Evolutionary conservation across 2,113 vertebrate genomes (phyloP), one percentile per base, ranked within the genome.

Genomic region (Phoenicopterus ruber): DNA sequence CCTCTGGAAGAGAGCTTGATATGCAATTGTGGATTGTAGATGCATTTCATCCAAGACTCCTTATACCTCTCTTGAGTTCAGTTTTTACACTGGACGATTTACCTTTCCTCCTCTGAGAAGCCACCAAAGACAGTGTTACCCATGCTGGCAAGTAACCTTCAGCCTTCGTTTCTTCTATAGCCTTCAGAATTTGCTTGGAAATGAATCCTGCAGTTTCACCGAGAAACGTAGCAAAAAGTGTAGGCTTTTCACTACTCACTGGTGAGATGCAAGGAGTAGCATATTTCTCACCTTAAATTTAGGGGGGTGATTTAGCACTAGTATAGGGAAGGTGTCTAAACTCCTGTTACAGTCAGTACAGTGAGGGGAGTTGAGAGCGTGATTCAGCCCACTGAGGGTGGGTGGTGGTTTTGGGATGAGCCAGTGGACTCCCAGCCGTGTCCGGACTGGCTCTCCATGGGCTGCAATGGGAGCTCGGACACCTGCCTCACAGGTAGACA

Each of bases 1-100:
- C 26, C 17, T 52, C 36, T 61, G 46, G 22, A 81, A 77, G 54
- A 81, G 58, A 70, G 46, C 10, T 21, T 54, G 32, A 32, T 66
- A 18, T 1, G 13, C 0, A 0, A 1, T 31, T 74, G 20, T 34
- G 38, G 47, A 54, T 18, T 62, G 12, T 44, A 36, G 46, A 34
- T 70, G 36, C 18, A 8, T 81, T 93, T 89, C 25, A 66, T 15
- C 6, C n/a, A 69, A 72, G 58, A 57, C 26, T 6, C 14, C 15
- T 71, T 13, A 4, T 28, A 25, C 32, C 4, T 32, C 13, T 58
- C 63, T 61, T 20, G 13, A 71, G 44, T 76, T 17, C 18, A 40
- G 17, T n/a, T 72, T 92, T 86, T 46, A n/a, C 2, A 4, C 6
- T 49, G 46, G 58, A 17, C 36, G 49, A 13, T 52, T 92, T 62